Percentiles rank a stretch among this genome's conserved stretches.
Conservation (phyloP, 2,113 vertebrate genomes). For the Herpetotheres cachinnans region DNA sequence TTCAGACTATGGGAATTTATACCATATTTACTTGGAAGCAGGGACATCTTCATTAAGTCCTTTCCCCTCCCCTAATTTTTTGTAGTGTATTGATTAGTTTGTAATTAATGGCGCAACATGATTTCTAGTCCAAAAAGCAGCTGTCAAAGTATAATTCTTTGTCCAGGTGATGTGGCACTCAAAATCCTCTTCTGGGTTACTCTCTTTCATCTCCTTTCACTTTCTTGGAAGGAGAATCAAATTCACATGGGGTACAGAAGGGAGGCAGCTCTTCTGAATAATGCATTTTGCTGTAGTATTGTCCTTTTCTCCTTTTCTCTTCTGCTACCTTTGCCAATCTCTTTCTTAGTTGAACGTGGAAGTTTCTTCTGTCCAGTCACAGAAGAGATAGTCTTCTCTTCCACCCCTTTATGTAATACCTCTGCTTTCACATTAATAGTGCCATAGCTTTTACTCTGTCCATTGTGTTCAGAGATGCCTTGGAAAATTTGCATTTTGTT, state of each 20-base stretch:
- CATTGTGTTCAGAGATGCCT: background rate
- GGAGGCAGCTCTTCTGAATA: background rate
- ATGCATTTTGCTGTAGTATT: background rate
- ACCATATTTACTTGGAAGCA: background rate
- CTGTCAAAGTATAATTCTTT: background rate
- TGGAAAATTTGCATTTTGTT: background rate
- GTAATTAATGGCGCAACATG: background rate
- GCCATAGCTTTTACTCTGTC: background rate
- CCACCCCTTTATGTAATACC: background rate
- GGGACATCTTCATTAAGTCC: background rate
- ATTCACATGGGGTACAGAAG: background rate
- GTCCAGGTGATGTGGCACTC: background rate
- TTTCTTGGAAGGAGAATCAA: background rate
- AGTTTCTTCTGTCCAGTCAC: background rate
- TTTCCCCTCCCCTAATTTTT: background rate
- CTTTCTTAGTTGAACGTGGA: background rate
- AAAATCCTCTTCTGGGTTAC: background rate
- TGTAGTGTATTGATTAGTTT: background rate
- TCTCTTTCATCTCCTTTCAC: background rate
- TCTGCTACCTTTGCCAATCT: background rate
- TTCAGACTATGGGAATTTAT: background rate
- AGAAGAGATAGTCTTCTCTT: background rate
- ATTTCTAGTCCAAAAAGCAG: background rate
- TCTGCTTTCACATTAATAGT: background rate
- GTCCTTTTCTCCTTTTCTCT: background rate